These are phyloP conservation scores for Lophius piscatorius DNA, from an alignment of 2,113 vertebrate genomes.

Conservation along the genomic window DNA sequence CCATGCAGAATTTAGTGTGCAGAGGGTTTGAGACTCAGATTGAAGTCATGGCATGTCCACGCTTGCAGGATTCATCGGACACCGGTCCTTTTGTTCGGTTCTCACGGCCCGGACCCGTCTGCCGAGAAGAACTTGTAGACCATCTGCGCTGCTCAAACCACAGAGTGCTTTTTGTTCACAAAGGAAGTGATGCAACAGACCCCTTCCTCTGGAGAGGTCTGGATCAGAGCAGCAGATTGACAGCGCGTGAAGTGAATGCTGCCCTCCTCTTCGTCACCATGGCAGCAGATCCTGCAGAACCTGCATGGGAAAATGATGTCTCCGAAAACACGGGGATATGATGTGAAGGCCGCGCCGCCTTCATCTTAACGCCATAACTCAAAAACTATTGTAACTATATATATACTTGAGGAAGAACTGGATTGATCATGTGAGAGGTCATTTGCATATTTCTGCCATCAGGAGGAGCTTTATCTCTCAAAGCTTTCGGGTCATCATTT, in stretches of 20 bases:
- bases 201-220: constrained; percentile 33
- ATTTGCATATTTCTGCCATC: too few species aligned
- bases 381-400: too few species aligned
- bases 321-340: neutral
- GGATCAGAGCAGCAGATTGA: constrained; percentile 7
- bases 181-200: constrained; percentile 67
- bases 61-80: constrained; percentile 29
- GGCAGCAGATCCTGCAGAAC: too few species aligned
- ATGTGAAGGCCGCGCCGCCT: too few species aligned
- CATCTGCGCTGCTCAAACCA: constrained; percentile 42
- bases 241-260: constrained; percentile 31
- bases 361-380: too few species aligned
- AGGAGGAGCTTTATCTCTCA: too few species aligned
- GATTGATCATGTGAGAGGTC: too few species aligned
- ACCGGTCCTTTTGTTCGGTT: constrained; percentile 61
- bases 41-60: constrained; percentile 12
- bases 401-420: too few species aligned
- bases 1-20: neutral
- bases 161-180: constrained; percentile 64
- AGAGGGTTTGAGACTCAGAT: constrained; percentile 15
- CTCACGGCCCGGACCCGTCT: constrained; percentile 14
- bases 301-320: constrained; percentile 43
- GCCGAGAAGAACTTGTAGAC: constrained; percentile 35
- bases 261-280: constrained; percentile 49
- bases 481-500: too few species aligned